Base-by-base conservation (phyloP, 2,113 vertebrate genomes). In the Callocephalon fimbriatum region DNA sequence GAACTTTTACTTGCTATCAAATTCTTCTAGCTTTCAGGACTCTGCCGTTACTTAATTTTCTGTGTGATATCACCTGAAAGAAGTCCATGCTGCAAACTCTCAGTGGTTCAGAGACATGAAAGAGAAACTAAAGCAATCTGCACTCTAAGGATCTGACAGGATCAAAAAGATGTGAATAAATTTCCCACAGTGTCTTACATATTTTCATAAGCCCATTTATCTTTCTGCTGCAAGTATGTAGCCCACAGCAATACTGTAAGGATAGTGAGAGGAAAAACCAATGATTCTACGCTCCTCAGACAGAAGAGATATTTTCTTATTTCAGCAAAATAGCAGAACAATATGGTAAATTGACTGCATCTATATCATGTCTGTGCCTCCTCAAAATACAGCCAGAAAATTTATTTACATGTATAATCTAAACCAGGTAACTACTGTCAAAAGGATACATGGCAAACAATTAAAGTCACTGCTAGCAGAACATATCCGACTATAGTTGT, bases 401-500 rank as follows among this genome's bases (percentile, higher is more conserved):
- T 48, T 2, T 1, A 63, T 32, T 62, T 37, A 42, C 10, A 23
- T 3, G 23, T 61, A 65, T 70, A 50, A 84, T 72, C 35, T 32
- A 51, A 82, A n/a, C 9, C 9, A 86, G 25, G 21, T 22, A 67
- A 74, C n/a, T 70, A 40, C 38, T 78, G 45, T 81, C 75, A 95
- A 91, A 98, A 99, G 99, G 99, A 99, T 99, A 99, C 99, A 88
- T 99, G 99, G 97, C 99, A 99, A 92, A 99, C 95, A 63, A 99
- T 99, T 71, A 99, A 97, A 23, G 98, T 99, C 95, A 99, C 98
- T 89, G 99, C 99, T 81, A 99, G 96, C 70, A 99, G 98, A 89
- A 99, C 98, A 88, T 99, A 99, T 29, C 99, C 99, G 3, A 99
- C 98, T 83, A 99, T 99, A 42, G 99, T 99, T 84, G 99, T 99